Evolutionary conservation across 2,113 vertebrate genomes (phyloP).

Genomic region (Chionomys nivalis): DNA sequence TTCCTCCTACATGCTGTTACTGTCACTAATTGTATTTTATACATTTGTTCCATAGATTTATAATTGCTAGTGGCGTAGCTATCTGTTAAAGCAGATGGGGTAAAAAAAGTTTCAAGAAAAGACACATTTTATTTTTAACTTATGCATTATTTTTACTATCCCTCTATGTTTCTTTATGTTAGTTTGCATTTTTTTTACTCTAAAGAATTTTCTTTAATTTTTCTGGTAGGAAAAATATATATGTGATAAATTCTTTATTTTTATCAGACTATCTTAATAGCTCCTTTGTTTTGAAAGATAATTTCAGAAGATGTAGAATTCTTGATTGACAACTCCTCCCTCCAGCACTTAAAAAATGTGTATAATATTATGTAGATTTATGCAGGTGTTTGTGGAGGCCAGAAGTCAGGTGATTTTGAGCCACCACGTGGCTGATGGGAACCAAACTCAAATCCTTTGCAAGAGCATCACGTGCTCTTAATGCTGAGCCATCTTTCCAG

Average conservation of each 20-base stretch:
- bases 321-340: neutral
- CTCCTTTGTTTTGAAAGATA: neutral
- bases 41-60: neutral
- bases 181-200: neutral
- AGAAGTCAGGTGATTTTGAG: neutral
- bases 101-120: neutral
- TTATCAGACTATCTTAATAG: neutral
- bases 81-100: neutral
- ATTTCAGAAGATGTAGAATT: neutral
- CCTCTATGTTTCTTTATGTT: neutral
- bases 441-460: neutral
- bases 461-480: neutral
- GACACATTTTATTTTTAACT: neutral
- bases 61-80: neutral
- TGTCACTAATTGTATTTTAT: slow-evolving; percentile 34
- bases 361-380: neutral
- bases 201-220: neutral
- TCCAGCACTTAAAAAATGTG: neutral
- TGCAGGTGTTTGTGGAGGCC: neutral
- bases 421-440: neutral
- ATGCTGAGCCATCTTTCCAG: neutral
- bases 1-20: neutral
- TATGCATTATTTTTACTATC: neutral
- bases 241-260: neutral
- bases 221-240: neutral